A percentile compares a stretch with the other conserved stretches of the same genome.
Evolutionary conservation across 1,140 invertebrate genomes (phyloP).

Genomic region (Pseudomyrmex concolor): DNA sequence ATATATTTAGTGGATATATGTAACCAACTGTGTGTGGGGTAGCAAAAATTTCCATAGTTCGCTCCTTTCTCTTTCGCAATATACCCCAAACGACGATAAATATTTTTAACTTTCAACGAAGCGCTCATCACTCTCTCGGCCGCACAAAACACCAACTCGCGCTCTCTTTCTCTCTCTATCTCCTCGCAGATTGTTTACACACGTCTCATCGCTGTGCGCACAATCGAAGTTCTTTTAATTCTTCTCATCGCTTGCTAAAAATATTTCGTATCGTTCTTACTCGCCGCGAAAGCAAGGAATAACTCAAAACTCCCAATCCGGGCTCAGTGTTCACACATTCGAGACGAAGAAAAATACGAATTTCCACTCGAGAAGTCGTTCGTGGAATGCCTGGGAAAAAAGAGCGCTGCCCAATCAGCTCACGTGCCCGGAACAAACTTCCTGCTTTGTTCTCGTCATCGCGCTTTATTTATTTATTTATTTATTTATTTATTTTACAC

Average conservation of each 20-base stretch:
- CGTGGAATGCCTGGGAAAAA: conserved; percentile 77
- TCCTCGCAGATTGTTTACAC: conserved; percentile 2
- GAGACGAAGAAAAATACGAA: conserved; percentile 24
- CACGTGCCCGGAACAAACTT: conserved; percentile 26
- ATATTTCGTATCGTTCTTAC: conserved; percentile 39
- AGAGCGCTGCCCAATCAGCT: conserved; percentile 50
- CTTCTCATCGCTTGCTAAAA: conserved; percentile 52
- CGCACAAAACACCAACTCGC: not conserved
- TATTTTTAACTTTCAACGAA: conserved; percentile 63
- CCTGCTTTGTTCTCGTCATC: not conserved
- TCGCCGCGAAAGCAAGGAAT: conserved; percentile 64
- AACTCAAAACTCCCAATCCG: conserved; percentile 39
- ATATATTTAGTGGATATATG: conserved; percentile 69
- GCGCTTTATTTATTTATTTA: too few species aligned
- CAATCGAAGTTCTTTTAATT: conserved; percentile 20
- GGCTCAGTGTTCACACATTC: not conserved
- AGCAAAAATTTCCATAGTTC: conserved; percentile 67
- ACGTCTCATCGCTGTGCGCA: conserved; percentile 3
- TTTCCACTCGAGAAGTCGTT: conserved; percentile 67
- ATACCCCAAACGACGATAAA: conserved; percentile 59
- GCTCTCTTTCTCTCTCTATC: not conserved
- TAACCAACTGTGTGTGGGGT: conserved; percentile 61
- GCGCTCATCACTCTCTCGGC: conserved; percentile 9
- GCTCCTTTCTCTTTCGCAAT: conserved; percentile 65
- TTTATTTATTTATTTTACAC: conserved; percentile 37